Evolutionary conservation across 2,113 vertebrate genomes (phyloP), one percentile per base, ranked within the genome.

Genomic region (Columba livia): DNA sequence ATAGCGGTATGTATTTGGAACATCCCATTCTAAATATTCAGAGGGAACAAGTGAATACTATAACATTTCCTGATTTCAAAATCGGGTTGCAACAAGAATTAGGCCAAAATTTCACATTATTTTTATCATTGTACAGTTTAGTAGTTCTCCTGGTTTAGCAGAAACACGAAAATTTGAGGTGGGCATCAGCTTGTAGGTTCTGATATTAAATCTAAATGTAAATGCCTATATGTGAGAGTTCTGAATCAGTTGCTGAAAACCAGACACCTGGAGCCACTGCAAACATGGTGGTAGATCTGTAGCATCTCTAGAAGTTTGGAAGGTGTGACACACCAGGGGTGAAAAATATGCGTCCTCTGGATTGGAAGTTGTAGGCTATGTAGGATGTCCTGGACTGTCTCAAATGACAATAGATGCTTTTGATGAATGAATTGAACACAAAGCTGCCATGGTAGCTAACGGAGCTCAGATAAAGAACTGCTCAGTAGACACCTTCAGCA

Each of bases 21-120:
- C 69, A 64, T 36, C 12, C 29, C 12, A 2, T 60, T 90, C 12
- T 26, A 90, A 40, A 74, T 48, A 64, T 24, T 85, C 53, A 71
- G 10, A 54, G 36, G 17, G 61, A 12, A 28, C 72, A 88, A 87
- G 25, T 18, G 44, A 91, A 31, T 19, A 53, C 13, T 77, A 29
- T 82, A 91, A n/a, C 16, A 34, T n/a, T 71, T 80, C 32, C 56
- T 78, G 79, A 77, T 26, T 65, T 42, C 40, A 93, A 71, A 91
- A 65, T 75, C 29, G 66, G 51, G 4, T 51, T 89, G 10, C 5
- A 69, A 28, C 3, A 31, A 75, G 50, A 87, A 93, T 26, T 50
- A 85, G 61, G 44, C 19, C 53, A 75, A 64, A 79, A 86, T 38
- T 75, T 84, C 31, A 32, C 64, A 9, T 57, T 89, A 79, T 92